These are phyloP conservation scores for Gadus chalcogrammus DNA, from an alignment of 2,113 vertebrate genomes.

Conservation along the genomic window DNA sequence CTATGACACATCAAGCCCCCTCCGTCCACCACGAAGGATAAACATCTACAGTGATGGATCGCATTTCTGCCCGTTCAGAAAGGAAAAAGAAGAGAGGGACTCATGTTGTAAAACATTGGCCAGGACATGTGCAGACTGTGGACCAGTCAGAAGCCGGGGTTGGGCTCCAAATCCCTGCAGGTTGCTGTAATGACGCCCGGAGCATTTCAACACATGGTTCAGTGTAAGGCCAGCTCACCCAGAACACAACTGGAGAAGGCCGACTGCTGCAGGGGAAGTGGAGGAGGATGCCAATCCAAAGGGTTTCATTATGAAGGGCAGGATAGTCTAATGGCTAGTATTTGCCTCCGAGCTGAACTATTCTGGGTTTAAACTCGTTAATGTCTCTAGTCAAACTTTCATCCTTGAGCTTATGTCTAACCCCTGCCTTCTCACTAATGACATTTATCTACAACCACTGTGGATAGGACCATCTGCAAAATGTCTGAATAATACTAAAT, in stretches of 20 bases:
- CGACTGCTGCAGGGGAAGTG: no score
- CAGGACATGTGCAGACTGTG: neutral
- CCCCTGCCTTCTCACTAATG: no score
- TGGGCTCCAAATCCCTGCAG: neutral
- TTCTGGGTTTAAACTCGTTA: no score
- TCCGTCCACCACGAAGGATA: neutral
- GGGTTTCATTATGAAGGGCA: no score
- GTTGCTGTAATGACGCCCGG: neutral
- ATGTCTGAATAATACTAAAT: no score
- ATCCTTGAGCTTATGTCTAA: no score
- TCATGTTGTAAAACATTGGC: neutral
- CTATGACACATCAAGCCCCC: neutral
- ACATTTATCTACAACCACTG: no score
- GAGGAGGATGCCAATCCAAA: no score
- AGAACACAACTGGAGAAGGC: neutral
- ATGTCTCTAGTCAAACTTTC: no score
- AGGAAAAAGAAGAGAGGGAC: neutral
- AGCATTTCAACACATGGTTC: neutral
- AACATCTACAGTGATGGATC: neutral
- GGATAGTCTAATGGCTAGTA: no score
- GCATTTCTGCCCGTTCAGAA: neutral
- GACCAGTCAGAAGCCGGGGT: neutral
- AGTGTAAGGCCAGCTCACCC: neutral
- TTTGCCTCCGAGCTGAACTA: no score
- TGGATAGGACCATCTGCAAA: no score